Evolutionary conservation across 2,888 invertebrate genomes (phyloP), one percentile per base, ranked within the genome.

Genomic region (Ganaspis brasiliensis): DNA sequence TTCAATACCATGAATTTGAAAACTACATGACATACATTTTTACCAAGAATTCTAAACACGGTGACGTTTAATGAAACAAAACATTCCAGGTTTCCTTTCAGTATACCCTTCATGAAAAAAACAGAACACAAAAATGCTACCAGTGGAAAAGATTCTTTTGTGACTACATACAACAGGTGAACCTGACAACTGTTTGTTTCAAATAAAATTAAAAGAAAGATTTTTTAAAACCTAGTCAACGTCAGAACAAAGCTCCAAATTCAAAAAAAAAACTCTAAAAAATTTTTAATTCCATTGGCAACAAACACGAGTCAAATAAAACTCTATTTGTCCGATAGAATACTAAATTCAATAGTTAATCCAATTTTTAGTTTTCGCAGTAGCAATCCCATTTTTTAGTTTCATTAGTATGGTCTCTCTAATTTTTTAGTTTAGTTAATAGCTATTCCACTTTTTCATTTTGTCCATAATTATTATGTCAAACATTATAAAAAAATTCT

Each of bases 81-180:
- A 67, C 40, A 45, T 67, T 67, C 45, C 67, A 67, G 67, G 45
- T 67, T 67, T 67, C 40, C 67, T 67, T 67, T 67, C 45, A 67
- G 67, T 45, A 45, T 40, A 45, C 67, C 40, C 9, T 67, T 45
- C 24, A 67, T 67, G 67, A 67, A 67, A 67, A 45, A 67, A 67
- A 24, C 67, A 67, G 67, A 67, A 67, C 67, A 67, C n/a, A 67
- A 67, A 45, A 67, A 67, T 67, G 45, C 45, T 24, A 67, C 24
- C 45, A 67, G 45, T 67, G 45, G 67, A 67, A 45, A 59, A 35
- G 59, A 59, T 59, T 59, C 45, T 45, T 67, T 67, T 16, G 67
- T 67, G 45, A 45, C 24, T n/a, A 21, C 67, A 67, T 8, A 67
- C n/a, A 67, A 67, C 67, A 67, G 67, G 67, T 67, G 24, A 67